Conservation (phyloP, 2,113 vertebrate species). For the Oxyruncus cristatus region DNA sequence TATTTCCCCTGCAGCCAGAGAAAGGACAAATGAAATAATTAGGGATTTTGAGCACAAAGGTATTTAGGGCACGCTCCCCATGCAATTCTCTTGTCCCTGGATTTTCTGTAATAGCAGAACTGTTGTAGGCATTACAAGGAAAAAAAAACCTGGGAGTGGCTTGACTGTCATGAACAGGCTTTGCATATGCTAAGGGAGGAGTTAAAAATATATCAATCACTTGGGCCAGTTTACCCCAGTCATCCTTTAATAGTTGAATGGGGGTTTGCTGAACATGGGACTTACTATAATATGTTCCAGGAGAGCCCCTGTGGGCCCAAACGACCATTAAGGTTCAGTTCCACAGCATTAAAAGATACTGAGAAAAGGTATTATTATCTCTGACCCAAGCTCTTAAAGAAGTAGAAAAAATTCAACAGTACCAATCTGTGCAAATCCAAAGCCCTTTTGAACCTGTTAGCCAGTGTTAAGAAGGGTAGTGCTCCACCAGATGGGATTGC, state of each 20-base stretch:
- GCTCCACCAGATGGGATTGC: not conserved
- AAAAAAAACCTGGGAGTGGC: not conserved
- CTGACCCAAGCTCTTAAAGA: not conserved
- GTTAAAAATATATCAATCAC: not conserved
- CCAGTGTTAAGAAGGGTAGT: not conserved
- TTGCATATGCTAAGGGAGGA: not conserved
- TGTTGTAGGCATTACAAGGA: not conserved
- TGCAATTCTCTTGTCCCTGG: not conserved
- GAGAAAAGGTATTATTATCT: not conserved
- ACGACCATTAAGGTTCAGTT: not conserved
- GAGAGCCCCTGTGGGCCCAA: not conserved
- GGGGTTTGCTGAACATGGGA: not conserved
- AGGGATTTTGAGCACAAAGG: not conserved
- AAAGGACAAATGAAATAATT: not conserved
- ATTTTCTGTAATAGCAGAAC: not conserved
- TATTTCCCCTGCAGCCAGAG: not conserved
- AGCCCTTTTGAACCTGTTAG: not conserved
- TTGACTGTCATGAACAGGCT: not conserved
- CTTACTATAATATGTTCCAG: not conserved
- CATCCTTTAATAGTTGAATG: not conserved
- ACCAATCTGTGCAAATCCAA: not conserved
- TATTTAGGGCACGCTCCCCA: not conserved
- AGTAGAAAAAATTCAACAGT: not conserved
- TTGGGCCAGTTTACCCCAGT: not conserved
- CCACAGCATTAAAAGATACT: not conserved